phyloP scores from a whole-genome alignment of 2,797 vertebrate species.

The Hirundo rustica region DNA sequence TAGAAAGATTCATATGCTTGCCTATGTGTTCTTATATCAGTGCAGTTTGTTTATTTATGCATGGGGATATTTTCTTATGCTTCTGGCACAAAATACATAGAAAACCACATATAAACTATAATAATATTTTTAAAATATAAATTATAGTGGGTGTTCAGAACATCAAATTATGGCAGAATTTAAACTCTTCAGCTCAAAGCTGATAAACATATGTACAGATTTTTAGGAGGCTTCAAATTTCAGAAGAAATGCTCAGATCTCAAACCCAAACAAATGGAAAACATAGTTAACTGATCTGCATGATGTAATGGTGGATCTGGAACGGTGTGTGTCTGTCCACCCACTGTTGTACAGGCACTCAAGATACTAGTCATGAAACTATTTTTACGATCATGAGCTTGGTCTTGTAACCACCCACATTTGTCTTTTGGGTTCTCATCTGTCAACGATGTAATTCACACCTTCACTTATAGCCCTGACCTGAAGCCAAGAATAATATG shows the following conservation, averaged over 20 bases:
- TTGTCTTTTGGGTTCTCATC: constrained; percentile 54
- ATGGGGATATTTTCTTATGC: neutral
- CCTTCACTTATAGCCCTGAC: constrained; percentile 27
- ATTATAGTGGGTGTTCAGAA: neutral
- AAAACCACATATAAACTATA: neutral
- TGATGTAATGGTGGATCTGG: constrained; percentile 16
- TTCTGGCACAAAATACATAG: neutral
- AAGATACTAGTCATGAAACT: constrained; percentile 49
- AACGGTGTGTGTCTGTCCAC: constrained; percentile 47
- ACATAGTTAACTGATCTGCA: neutral
- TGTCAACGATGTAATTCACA: constrained; percentile 55
- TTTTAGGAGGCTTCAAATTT: constrained; percentile 35
- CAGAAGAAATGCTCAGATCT: neutral
- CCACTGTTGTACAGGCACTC: constrained; percentile 35
- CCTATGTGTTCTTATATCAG: neutral
- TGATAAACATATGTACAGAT: constrained; percentile 20
- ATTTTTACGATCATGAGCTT: constrained; percentile 26
- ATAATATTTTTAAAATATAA: constrained; percentile 10
- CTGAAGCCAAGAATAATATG: constrained; percentile 44
- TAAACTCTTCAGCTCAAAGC: neutral
- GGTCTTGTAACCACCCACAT: constrained; percentile 52
- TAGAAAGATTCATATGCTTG: neutral
- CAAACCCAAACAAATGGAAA: constrained; percentile 49
- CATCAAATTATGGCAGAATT: constrained; percentile 7
- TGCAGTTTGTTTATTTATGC: neutral